Evolutionary conservation across 2,888 invertebrate genomes (phyloP), one percentile per base, ranked within the genome.

Genomic region (Sarcophaga subvicina): DNA sequence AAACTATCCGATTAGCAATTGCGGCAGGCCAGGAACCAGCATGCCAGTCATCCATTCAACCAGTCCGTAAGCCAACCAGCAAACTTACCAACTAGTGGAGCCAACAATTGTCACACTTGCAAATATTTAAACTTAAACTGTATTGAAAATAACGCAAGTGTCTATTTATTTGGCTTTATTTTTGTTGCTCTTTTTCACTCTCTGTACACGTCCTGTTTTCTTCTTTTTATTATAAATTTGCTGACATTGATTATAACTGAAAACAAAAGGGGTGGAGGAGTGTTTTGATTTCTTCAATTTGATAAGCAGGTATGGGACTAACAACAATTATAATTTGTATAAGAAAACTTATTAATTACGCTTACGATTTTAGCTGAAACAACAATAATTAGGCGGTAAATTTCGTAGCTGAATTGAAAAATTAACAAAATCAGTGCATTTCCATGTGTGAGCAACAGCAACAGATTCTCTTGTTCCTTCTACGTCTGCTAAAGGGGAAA

Each of bases 1-100:
- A 10, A 37, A 37, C 37, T 37, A 10, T 37, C 10, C 37, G 37
- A 37, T n/a, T 87, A 88, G 37, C 92, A 88, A 69, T 88, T 66
- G 81, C 70, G 54, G 14, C 59, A 63, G 25, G 17, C 79, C 70
- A 47, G 22, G 60, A 69, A 37, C 37, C 1, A 37, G 37, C 8
- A 37, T 37, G 37, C 8, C 8, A 37, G 37, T 37, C 8, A 69
- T 22, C 49, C 69, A 71, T 63, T 62, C 27, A 80, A 69, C 20
- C 49, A 49, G 25, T n/a, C 67, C 88, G 72, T 22, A 86, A 70
- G 64, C 47, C 85, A 85, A 47, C 62, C 83, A 82, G 82, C 54
- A 64, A 17, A 11, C n/a, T 71, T 82, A 79, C 89, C 88, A 66
- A 89, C 47, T 27, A 37, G 17, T 17, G 54, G 66, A 54, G 47